Evolutionary conservation across 2,797 vertebrate species (phyloP).

Genomic region (Xerus rutilus): DNA sequence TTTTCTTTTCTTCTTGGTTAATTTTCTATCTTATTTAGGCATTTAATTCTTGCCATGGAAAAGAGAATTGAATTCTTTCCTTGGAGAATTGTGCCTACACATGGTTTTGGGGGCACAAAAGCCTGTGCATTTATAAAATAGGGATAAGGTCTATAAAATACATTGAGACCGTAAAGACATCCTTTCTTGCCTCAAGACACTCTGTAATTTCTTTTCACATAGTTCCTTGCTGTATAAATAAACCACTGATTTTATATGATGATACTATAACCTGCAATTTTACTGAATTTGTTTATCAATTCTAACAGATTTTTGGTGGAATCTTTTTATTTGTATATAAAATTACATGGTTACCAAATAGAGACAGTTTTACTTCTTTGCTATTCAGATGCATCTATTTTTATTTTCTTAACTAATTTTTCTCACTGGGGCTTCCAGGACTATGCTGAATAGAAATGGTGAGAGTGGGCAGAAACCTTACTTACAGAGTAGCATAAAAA

Average conservation of each 20-base stretch:
- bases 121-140: background rate
- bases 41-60: constrained; percentile 20
- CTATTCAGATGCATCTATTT: background rate
- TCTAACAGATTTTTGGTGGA: background rate
- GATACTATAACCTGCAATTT: background rate
- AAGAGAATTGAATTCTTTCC: background rate
- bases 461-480: background rate
- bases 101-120: background rate
- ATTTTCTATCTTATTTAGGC: constrained; percentile 6
- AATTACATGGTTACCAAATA: background rate
- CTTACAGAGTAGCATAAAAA: background rate
- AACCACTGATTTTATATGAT: background rate
- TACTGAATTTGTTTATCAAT: background rate
- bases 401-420: background rate
- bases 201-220: background rate
- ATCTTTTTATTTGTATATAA: background rate
- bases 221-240: background rate
- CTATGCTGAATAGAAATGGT: background rate
- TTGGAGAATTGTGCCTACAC: background rate
- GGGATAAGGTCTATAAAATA: background rate
- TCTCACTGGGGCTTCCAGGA: background rate
- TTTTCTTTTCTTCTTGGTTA: constrained; percentile 51
- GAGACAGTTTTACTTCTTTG: background rate
- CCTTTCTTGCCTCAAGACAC: background rate
- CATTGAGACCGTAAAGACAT: background rate